Percentiles rank a stretch among this genome's conserved stretches.
Evolutionary conservation across 2,888 invertebrate species (phyloP).

Genomic region (Hydrotaea cyrtoneurina): DNA sequence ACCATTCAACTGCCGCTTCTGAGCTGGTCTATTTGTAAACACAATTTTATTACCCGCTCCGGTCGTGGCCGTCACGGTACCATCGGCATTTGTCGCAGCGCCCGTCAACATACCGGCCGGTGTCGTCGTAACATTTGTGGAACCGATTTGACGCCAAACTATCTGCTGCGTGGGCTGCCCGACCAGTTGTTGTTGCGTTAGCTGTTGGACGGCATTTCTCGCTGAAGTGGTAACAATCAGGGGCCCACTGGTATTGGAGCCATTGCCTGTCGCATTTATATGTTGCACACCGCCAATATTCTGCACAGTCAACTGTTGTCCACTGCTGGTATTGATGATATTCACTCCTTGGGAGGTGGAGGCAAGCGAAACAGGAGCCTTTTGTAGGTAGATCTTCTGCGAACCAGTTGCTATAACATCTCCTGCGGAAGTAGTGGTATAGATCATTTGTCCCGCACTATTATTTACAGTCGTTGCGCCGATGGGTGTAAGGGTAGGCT

Average conservation of each 20-base stretch:
- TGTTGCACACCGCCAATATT: slow-evolving; percentile 75
- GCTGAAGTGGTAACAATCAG: slow-evolving; percentile 76
- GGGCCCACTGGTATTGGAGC: slow-evolving; percentile 70
- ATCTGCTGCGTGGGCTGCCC: slow-evolving; percentile 74
- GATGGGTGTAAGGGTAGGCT: slow-evolving; percentile 74
- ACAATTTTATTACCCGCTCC: slow-evolving; percentile 77
- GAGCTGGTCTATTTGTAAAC: slow-evolving; percentile 76
- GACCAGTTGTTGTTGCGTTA: slow-evolving; percentile 70
- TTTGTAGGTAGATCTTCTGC: slow-evolving; percentile 76
- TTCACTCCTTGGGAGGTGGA: slow-evolving; percentile 73
- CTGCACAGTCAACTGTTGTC: slow-evolving; percentile 77
- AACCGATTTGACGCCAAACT: slow-evolving; percentile 78
- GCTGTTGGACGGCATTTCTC: slow-evolving; percentile 72
- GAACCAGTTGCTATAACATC: slow-evolving; percentile 71
- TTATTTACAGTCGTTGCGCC: slow-evolving; percentile 74
- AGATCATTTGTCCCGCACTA: slow-evolving; percentile 74
- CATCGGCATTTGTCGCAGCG: slow-evolving; percentile 66
- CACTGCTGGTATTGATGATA: slow-evolving; percentile 76
- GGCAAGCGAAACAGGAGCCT: slow-evolving; percentile 72
- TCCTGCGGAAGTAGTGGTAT: slow-evolving; percentile 74
- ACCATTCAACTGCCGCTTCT: slow-evolving; percentile 78
- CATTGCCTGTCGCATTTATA: slow-evolving; percentile 60
- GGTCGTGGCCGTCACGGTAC: slow-evolving; percentile 61
- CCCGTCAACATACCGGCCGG: slow-evolving; percentile 68
- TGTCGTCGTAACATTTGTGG: slow-evolving; percentile 71